Base-by-base conservation (phyloP, 1,140 invertebrate species). In the Sitobion miscanthi region DNA sequence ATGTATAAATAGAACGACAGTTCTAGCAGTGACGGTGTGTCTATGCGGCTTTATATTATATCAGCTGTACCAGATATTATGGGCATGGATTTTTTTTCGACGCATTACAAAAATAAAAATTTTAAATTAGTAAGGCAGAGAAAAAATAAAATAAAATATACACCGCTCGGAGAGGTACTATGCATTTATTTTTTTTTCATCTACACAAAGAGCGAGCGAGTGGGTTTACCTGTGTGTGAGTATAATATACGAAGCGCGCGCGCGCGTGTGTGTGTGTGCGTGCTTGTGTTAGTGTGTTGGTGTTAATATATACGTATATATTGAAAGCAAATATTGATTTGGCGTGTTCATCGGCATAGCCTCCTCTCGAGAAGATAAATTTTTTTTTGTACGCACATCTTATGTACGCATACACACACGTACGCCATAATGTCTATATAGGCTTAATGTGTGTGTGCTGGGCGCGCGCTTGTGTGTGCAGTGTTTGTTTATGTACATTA, bases 401-500 rank as follows among this genome's bases (percentile, higher is more conserved):
- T 82, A 38, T 7, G 14, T n/a, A 38, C 20, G 20, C n/a, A 82
- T 8, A 82, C 11, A 30, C 11, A 82, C 6, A 35, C 35, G 6
- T 17, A 21, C 20, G 20, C 35, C 77, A 7, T 21, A 35, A 82
- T 21, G 77, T 23, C n/a, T 83, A 83, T 83, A 83, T 42, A 42
- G 17, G 77, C 21, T 8, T 83, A 17, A 38, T 35, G 20, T 38
- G 77, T 38, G 82, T 83, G 7, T 83, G 82, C 62, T 77, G n/a
- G 62, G 62, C 30, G 30, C 4, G 62, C 57, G 25, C 57, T 62
- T 38, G 77, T 82, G 77, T 21, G 77, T 82, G 77, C 21, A n/a
- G 35, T 42, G 82, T 83, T 83, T 83, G 82, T 83, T 83, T 83
- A 20, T 38, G 82, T 83, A 83, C 38, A 83, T 83, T 38, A 83